Evolutionary conservation across 1,140 invertebrate genomes (phyloP).

Genomic region (Heterodera schachtii): DNA sequence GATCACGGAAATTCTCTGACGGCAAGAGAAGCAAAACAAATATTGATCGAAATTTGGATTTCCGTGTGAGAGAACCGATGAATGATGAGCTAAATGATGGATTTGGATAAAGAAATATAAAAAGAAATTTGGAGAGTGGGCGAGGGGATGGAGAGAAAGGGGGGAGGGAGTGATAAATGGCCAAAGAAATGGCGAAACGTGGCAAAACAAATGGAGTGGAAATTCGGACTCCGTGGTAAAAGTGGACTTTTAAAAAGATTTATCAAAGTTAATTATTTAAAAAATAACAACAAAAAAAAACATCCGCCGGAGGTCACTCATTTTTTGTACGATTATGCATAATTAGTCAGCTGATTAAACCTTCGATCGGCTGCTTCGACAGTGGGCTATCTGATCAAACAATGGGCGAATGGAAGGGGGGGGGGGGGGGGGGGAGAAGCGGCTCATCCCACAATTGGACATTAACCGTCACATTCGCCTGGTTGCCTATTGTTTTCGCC

Average conservation of each 20-base stretch:
- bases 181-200: background rate
- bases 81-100: background rate
- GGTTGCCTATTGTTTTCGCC: background rate
- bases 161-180: background rate
- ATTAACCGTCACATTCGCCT: no score
- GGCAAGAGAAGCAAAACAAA: background rate
- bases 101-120: no score
- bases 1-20: background rate
- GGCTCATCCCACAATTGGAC: no score
- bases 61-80: background rate
- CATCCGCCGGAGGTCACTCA: background rate
- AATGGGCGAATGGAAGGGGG: no score
- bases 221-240: background rate
- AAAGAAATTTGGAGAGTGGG: no score
- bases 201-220: background rate
- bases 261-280: background rate
- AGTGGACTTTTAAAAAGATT: background rate
- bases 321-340: background rate
- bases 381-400: background rate
- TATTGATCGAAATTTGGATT: background rate
- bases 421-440: no score
- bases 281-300: background rate
- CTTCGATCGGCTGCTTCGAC: background rate
- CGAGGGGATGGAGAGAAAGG: no score
- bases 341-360: background rate